A percentile compares a stretch with the other conserved stretches of the same genome.
These are phyloP conservation scores for Apostichopus leukothele DNA, from an alignment of 53 echinoderm and acorn worm genomes.

Conservation along the genomic window DNA sequence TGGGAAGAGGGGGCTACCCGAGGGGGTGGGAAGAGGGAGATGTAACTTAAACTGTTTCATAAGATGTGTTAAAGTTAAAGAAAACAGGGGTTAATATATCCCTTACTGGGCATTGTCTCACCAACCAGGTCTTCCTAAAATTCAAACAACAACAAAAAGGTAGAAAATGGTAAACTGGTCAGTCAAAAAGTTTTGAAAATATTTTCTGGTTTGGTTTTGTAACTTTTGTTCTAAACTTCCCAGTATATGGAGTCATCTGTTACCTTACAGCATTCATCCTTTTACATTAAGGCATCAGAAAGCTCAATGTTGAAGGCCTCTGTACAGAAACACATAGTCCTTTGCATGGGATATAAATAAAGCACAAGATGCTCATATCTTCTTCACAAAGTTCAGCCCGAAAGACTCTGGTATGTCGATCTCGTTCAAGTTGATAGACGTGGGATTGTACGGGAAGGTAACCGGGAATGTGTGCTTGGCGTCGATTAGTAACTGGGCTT, in stretches of 20 bases:
- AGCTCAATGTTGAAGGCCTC: not conserved
- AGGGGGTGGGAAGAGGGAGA: too few relatives aligned
- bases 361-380: constrained; percentile 48
- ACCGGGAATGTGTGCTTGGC: constrained; percentile 94
- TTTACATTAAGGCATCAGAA: not conserved
- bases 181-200: not conserved
- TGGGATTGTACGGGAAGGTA: constrained; percentile 97
- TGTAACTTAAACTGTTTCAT: too few relatives aligned
- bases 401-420: constrained; percentile 80
- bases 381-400: constrained; percentile 75
- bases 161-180: too few relatives aligned
- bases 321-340: not conserved
- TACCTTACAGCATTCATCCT: not conserved
- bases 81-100: too few relatives aligned
- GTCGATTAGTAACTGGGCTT: constrained; percentile 92
- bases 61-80: too few relatives aligned
- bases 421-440: constrained; percentile 81
- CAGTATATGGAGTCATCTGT: not conserved
- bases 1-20: too few relatives aligned
- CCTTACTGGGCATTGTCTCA: too few relatives aligned
- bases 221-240: not conserved
- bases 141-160: too few relatives aligned
- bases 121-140: too few relatives aligned
- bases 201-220: not conserved
- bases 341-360: not conserved